Base-by-base conservation (phyloP, 2,888 invertebrate genomes). In the Galeruca laticollis region DNA sequence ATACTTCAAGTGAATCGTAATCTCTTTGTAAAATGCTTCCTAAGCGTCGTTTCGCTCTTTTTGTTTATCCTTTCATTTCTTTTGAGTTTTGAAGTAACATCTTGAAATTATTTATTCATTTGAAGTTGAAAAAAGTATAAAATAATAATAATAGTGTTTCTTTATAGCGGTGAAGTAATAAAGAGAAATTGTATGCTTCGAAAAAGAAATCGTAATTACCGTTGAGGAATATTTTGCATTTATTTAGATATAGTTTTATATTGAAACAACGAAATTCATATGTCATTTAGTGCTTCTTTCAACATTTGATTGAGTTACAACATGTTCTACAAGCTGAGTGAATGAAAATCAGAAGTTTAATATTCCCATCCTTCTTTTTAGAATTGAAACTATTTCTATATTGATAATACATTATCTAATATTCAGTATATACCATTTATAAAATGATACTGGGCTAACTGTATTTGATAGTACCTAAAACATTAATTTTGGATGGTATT, bases 41-140 rank as follows among this genome's bases (percentile, higher is more conserved):
- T 26, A 54, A 54, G 13, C 15, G 11, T 33, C 10, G n/a, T 26
- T 54, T 54, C n/a, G 54, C 54, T 54, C 11, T 31, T 54, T 54
- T 54, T 54, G 31, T 54, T 54, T 54, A 54, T 54, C 54, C 54
- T 54, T 54, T 54, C 54, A 51, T 21, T 54, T 54, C 31, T 31
- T 54, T 54, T 31, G 15, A 54, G 31, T 54, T 54, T 31, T 31
- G 13, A 31, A 54, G 54, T 9, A 54, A 54, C 31, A 31, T 51
- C 51, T 51, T 20, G 18, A 51, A 51, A 31, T 31, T 54, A 31
- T 54, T 54, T 54, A 54, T 54, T 54, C 54, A 54, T 54, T 54
- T 54, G 54, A 31, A 54, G 31, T 54, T 51, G 11, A 31, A 54
- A 54, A 31, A 54, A 31, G 40, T 15, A 54, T n/a, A 54, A 54